phyloP scores from a whole-genome alignment of 30 jellyfish, hydroid and myxozoan genomes.

The Sanderia malayensis region DNA sequence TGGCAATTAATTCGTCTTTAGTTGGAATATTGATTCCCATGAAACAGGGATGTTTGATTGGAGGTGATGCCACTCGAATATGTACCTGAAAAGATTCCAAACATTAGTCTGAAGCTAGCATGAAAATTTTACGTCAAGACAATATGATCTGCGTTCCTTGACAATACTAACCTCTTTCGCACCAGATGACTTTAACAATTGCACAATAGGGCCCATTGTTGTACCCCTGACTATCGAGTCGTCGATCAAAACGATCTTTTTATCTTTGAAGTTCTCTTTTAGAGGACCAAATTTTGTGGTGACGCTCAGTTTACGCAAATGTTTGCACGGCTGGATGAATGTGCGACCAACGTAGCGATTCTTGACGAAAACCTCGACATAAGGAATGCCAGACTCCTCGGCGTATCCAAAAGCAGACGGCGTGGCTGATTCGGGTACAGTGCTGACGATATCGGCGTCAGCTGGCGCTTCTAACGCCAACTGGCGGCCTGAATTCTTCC shows the following conservation, averaged over 20 bases:
- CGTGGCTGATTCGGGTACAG: conserved; percentile 93
- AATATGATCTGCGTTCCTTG: too few species aligned
- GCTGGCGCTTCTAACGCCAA: conserved; percentile 83
- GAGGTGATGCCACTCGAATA: conserved; percentile 88
- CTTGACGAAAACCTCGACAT: conserved; percentile 76
- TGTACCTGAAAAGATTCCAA: conserved; percentile 77
- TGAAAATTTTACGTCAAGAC: too few species aligned
- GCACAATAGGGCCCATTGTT: conserved; percentile 85
- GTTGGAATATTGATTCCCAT: conserved; percentile 95
- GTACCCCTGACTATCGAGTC: conserved; percentile 93
- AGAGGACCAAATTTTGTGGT: conserved; percentile 90
- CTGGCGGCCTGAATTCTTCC: conserved; percentile 87
- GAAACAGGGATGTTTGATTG: conserved; percentile 87
- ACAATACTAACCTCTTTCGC: conserved; percentile 97
- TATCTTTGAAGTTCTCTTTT: conserved; percentile 64
- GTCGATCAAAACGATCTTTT: conserved; percentile 69
- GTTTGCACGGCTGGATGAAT: conserved; percentile 76
- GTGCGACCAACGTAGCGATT: conserved; percentile 96
- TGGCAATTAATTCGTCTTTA: conserved; percentile 73
- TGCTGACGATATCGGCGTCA: conserved; percentile 91
- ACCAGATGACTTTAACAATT: conserved; percentile 71
- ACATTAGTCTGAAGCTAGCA: too few species aligned
- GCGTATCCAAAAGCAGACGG: conserved; percentile 95
- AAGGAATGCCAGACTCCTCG: conserved; percentile 80
- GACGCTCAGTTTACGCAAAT: conserved; percentile 76